These are phyloP conservation scores for Onychorhynchus coronatus DNA, from an alignment of 2,113 vertebrate species.

Conservation along the genomic window DNA sequence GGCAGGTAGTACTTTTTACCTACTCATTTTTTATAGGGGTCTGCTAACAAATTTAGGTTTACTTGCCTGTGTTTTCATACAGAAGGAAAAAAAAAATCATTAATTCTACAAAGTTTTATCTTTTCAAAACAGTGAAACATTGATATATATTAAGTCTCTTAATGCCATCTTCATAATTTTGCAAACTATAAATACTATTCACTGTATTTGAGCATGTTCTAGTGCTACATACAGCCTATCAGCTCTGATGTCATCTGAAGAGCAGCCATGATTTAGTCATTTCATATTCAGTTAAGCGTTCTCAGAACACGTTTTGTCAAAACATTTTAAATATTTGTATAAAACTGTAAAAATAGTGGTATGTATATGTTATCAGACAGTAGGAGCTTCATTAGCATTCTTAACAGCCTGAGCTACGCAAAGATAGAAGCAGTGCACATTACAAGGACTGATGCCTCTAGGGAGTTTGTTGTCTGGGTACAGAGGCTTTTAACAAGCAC, in stretches of 20 bases:
- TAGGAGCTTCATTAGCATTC: background rate
- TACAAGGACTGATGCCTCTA: background rate
- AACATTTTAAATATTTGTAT: conserved; percentile 30
- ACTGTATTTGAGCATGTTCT: background rate
- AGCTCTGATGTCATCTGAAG: background rate
- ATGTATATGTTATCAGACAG: background rate
- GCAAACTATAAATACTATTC: background rate
- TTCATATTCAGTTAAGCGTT: background rate
- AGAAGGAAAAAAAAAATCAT: background rate
- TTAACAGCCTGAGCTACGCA: background rate
- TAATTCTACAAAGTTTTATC: background rate
- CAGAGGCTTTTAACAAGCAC: background rate
- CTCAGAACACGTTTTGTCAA: conserved; percentile 10
- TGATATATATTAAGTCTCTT: background rate
- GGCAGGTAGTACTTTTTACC: background rate
- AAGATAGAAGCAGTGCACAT: background rate
- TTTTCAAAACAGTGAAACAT: background rate
- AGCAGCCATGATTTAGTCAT: background rate
- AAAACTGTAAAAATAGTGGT: background rate
- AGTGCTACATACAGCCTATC: background rate
- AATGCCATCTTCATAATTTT: background rate
- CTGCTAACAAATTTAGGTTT: background rate
- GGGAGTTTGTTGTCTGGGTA: background rate
- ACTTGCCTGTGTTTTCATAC: background rate
- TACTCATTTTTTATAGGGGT: background rate